phyloP scores from a whole-genome alignment of 2,888 invertebrate genomes.

The Torymus texanus region DNA sequence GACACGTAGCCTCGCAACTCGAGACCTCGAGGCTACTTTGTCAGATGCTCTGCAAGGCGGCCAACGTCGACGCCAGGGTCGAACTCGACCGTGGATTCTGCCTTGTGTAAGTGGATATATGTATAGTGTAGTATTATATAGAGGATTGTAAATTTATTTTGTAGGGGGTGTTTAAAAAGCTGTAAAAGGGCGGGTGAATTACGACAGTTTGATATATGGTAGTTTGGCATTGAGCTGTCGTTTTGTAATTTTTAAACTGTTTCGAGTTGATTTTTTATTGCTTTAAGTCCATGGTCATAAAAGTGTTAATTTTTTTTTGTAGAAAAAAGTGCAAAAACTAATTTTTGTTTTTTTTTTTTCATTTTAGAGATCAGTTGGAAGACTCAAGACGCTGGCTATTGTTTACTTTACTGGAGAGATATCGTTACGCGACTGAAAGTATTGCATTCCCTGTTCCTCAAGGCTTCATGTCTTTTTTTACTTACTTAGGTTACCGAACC shows the following conservation, averaged over 20 bases:
- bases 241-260: too few relatives aligned
- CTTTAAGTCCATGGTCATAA: not conserved
- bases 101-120: slow-evolving; percentile 80
- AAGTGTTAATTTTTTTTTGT: slow-evolving; percentile 42
- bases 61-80: slow-evolving; percentile 81
- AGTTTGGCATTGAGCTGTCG: too few relatives aligned
- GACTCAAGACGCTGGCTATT: slow-evolving; percentile 83
- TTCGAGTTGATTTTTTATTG: too few relatives aligned
- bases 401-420: slow-evolving; percentile 88
- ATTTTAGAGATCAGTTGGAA: slow-evolving; percentile 83
- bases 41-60: slow-evolving; percentile 83
- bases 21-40: slow-evolving; percentile 87
- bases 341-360: slow-evolving; percentile 61
- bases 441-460: slow-evolving; percentile 89
- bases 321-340: not conserved
- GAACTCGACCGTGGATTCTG: slow-evolving; percentile 86
- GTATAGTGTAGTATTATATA: too few relatives aligned
- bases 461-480: slow-evolving; percentile 92
- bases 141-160: too few relatives aligned
- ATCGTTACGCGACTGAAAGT: slow-evolving; percentile 86
- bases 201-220: too few relatives aligned
- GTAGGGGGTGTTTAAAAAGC: too few relatives aligned
- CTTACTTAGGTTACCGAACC: slow-evolving; percentile 88
- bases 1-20: slow-evolving; percentile 88
- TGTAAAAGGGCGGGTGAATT: too few relatives aligned